Base-by-base conservation (phyloP, 1,140 invertebrate species). In the Ericerus pela region DNA sequence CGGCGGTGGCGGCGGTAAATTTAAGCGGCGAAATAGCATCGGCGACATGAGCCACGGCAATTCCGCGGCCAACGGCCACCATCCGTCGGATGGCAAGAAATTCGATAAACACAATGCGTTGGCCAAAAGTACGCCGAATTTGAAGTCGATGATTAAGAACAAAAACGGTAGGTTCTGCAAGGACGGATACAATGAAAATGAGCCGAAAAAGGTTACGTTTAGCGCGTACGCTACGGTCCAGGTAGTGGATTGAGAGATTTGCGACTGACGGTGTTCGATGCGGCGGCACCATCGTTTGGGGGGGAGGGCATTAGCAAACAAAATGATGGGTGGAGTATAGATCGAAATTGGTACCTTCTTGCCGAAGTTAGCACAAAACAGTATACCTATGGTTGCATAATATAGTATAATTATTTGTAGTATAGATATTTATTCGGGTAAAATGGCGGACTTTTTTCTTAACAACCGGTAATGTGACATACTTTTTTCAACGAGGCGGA, bases 201-300 rank as follows among this genome's bases (percentile, higher is more conserved):
- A 64, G 38, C 63, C 63, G 2, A 64, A 64, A 54, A 64, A 64
- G 58, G 63, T 64, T 12, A 64, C 63, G 10, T 64, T 64, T 41
- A 64, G 63, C 53, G 63, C 63, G 4, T 64, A 62, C 53, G 63
- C 63, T 22, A 64, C 63, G 0, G 63, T 64, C 24, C 63, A 64
- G 31, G 63, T 64, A 1, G 63, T 64, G 6, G 62, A 63, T 37
- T 63, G 54, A 61, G 20, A n/a, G n/a, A n/a, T n/a, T n/a, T n/a
- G n/a, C n/a, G n/a, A n/a, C n/a, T n/a, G n/a, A n/a, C n/a, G n/a
- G n/a, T n/a, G n/a, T n/a, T n/a, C n/a, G n/a, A n/a, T n/a, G n/a
- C n/a, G n/a, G n/a, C n/a, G n/a, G n/a, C n/a, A n/a, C n/a, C n/a
- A n/a, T n/a, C n/a, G n/a, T n/a, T n/a, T n/a, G n/a, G n/a, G n/a